Conservation (phyloP, 64 coral and sea anemone species). For the Dendrophyllia cribrosa region DNA sequence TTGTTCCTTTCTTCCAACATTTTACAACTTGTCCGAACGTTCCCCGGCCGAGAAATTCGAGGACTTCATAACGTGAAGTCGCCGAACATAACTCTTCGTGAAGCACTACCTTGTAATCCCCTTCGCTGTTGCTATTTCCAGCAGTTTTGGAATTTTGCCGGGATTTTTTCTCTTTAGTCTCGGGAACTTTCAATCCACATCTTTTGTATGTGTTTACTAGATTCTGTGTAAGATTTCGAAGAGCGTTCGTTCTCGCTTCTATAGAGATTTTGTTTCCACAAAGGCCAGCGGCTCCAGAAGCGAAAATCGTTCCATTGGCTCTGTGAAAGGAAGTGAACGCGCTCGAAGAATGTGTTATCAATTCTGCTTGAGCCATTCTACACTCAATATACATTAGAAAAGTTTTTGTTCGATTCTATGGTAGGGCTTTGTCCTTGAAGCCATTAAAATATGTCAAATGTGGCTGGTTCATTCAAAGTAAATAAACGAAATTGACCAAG, state of each 20-base stretch:
- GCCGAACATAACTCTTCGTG: slow-evolving; percentile 93
- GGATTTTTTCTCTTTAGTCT: slow-evolving; percentile 63
- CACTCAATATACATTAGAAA: slow-evolving; percentile 35
- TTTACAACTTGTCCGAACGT: slow-evolving; percentile 99
- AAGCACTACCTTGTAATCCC: slow-evolving; percentile 94
- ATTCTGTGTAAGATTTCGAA: slow-evolving; percentile 83
- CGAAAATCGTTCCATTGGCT: slow-evolving; percentile 38
- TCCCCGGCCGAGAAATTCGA: slow-evolving; percentile 98
- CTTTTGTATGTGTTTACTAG: slow-evolving; percentile 88
- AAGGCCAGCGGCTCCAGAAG: slow-evolving; percentile 4
- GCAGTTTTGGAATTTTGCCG: slow-evolving; percentile 75
- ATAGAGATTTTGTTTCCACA: slow-evolving; percentile 69
- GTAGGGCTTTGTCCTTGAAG: slow-evolving; percentile 50
- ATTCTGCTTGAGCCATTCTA: slow-evolving; percentile 94
- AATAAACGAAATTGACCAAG: slow-evolving; percentile 26
- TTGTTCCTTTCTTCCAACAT: slow-evolving; percentile 99
- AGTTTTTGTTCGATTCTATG: slow-evolving; percentile 37
- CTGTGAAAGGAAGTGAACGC: slow-evolving; percentile 89
- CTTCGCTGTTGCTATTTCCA: slow-evolving; percentile 87
- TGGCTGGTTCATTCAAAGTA: slow-evolving; percentile 11
- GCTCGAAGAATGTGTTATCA: slow-evolving; percentile 89
- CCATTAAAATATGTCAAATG: slow-evolving; percentile 69
- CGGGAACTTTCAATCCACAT: slow-evolving; percentile 83
- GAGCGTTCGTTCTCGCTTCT: slow-evolving; percentile 60
- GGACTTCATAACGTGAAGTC: slow-evolving; percentile 89